Conservation (phyloP, 2,113 vertebrate species). For the Pipra filicauda region DNA sequence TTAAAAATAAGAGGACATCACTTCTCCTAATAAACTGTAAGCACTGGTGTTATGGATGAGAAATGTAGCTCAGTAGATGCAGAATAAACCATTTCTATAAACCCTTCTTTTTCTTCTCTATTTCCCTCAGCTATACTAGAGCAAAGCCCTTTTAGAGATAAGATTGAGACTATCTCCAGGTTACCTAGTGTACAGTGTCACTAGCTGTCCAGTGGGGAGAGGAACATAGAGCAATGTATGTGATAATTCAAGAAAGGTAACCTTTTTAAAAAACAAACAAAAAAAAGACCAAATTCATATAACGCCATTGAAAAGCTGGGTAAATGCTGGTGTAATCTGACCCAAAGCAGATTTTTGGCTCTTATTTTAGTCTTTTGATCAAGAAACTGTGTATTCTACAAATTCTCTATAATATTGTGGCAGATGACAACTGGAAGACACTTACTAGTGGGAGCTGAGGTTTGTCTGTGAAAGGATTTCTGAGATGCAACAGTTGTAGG, state of each 20-base stretch:
- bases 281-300: not conserved
- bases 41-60: rapidly evolving
- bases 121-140: not conserved
- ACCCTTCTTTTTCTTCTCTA: not conserved
- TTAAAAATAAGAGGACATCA: not conserved
- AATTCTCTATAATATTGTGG: not conserved
- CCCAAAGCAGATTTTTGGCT: not conserved
- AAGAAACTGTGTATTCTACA: not conserved
- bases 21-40: not conserved
- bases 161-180: not conserved
- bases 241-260: not conserved
- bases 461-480: not conserved
- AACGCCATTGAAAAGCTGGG: not conserved
- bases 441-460: not conserved
- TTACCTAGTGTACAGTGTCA: not conserved
- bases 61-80: not conserved
- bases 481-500: not conserved
- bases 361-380: not conserved
- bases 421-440: not conserved
- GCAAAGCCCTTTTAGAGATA: not conserved
- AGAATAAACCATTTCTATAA: not conserved
- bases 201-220: not conserved
- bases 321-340: not conserved
- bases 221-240: not conserved
- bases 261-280: not conserved